These are phyloP conservation scores for Montipora efflorescens DNA, from an alignment of 64 coral and sea anemone genomes.

Conservation along the genomic window DNA sequence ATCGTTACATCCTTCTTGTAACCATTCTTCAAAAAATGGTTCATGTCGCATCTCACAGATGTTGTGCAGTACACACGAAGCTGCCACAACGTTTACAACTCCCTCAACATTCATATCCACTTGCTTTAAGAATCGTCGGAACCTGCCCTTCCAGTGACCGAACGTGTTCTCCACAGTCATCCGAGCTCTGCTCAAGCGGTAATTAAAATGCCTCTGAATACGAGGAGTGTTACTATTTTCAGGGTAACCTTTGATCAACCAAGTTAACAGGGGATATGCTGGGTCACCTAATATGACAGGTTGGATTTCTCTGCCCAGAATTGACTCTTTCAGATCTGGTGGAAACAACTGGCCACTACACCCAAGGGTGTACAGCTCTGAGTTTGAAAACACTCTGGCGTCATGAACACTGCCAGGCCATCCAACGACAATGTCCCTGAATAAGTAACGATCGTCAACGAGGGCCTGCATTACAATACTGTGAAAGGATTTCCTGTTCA, in stretches of 20 bases:
- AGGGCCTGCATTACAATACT: no score
- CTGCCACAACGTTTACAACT: slow-evolving; percentile 27
- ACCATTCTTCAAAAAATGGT: slow-evolving; percentile 45
- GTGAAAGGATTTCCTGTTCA: no score
- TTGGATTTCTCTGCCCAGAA: background rate
- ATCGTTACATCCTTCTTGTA: background rate
- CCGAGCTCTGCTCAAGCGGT: background rate
- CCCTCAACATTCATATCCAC: slow-evolving; percentile 45
- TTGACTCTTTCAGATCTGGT: background rate
- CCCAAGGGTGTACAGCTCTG: background rate
- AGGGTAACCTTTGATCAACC: slow-evolving; percentile 43
- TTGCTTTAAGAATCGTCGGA: slow-evolving; percentile 56
- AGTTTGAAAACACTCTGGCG: slow-evolving; percentile 42
- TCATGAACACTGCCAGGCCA: slow-evolving; percentile 61
- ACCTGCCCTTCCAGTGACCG: slow-evolving; percentile 76
- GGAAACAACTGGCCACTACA: background rate
- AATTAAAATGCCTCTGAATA: background rate
- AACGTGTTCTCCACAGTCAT: slow-evolving; percentile 21
- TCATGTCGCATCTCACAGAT: slow-evolving; percentile 54
- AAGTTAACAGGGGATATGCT: background rate
- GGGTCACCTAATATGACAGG: background rate
- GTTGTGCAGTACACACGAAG: slow-evolving; percentile 80
- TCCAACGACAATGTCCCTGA: slow-evolving; percentile 4
- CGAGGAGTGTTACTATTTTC: background rate
- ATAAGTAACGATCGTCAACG: background rate